phyloP scores from a whole-genome alignment of 2,888 invertebrate genomes.

The Aleiodes testaceus region DNA sequence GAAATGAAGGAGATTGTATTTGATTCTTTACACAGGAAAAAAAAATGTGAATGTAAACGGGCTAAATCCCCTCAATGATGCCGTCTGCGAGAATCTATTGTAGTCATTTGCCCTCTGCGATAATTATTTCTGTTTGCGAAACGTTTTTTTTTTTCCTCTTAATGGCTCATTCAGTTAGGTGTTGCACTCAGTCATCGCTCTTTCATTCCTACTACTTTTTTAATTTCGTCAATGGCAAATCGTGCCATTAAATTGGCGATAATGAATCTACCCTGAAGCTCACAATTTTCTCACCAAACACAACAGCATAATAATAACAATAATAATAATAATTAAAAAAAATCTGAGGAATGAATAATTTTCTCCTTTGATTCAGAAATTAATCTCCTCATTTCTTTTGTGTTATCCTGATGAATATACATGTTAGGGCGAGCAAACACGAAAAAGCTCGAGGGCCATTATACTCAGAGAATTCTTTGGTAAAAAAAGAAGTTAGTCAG shows the following conservation, averaged over 20 bases:
- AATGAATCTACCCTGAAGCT: slow-evolving; percentile 62
- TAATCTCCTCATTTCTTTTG: neutral
- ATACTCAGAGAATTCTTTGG: slow-evolving; percentile 4
- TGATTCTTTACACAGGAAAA: slow-evolving; percentile 10
- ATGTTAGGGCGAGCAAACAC: slow-evolving; percentile 22
- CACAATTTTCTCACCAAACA: neutral
- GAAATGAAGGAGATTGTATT: slow-evolving; percentile 39
- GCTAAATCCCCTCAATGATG: slow-evolving; percentile 50
- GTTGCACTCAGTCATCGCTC: slow-evolving; percentile 50
- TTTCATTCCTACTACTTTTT: slow-evolving; percentile 49
- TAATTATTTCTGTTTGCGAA: slow-evolving; percentile 69
- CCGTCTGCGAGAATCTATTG: slow-evolving; percentile 57
- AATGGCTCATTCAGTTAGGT: slow-evolving; percentile 71
- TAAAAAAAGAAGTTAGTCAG: neutral
- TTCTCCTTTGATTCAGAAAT: neutral
- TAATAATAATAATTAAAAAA: neutral
- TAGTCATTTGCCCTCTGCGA: slow-evolving; percentile 61
- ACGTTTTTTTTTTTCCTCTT: slow-evolving; percentile 59
- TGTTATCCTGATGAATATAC: slow-evolving; percentile 23
- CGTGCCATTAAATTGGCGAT: slow-evolving; percentile 66
- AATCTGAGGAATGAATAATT: neutral
- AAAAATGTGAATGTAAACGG: slow-evolving; percentile 20
- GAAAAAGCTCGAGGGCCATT: slow-evolving; percentile 27
- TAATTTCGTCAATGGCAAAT: slow-evolving; percentile 63
- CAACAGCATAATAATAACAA: neutral